These are phyloP conservation scores for Eudasyphora cyanicolor DNA, from an alignment of 2,888 invertebrate species.

Conservation along the genomic window DNA sequence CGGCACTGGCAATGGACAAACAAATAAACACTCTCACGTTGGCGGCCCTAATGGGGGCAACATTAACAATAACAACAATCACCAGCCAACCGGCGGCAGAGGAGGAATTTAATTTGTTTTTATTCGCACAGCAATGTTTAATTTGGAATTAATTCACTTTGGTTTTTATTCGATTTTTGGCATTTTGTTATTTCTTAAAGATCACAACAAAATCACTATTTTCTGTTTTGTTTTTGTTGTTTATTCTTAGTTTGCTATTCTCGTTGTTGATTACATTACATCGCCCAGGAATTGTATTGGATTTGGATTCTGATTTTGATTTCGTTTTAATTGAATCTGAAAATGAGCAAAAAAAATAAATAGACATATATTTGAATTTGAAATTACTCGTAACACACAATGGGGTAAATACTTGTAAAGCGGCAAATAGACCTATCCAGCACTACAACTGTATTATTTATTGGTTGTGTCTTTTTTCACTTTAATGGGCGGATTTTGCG, in stretches of 20 bases:
- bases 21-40: conserved; percentile 12
- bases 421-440: no score
- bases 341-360: conserved; percentile 8
- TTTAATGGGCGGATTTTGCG: conserved; percentile 5
- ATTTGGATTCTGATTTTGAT: conserved; percentile 3
- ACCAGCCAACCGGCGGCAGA: not conserved
- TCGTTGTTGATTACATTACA: conserved; percentile 15
- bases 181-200: not conserved
- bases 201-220: conserved; percentile 14
- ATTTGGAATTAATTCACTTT: conserved; percentile 29
- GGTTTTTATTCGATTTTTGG: conserved; percentile 13
- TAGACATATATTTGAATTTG: not conserved
- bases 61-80: conserved; percentile 15
- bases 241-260: not conserved
- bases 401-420: no score
- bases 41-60: conserved; percentile 13
- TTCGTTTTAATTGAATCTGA: conserved; percentile 9
- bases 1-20: no score
- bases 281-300: not conserved
- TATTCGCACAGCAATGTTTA: not conserved
- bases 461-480: no score
- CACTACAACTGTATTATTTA: no score
- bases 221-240: not conserved
- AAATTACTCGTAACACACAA: no score
- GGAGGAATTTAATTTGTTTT: conserved; percentile 17